These are phyloP conservation scores for Sebastes schlegelii DNA, from an alignment of 2,113 vertebrate species.

Conservation along the genomic window DNA sequence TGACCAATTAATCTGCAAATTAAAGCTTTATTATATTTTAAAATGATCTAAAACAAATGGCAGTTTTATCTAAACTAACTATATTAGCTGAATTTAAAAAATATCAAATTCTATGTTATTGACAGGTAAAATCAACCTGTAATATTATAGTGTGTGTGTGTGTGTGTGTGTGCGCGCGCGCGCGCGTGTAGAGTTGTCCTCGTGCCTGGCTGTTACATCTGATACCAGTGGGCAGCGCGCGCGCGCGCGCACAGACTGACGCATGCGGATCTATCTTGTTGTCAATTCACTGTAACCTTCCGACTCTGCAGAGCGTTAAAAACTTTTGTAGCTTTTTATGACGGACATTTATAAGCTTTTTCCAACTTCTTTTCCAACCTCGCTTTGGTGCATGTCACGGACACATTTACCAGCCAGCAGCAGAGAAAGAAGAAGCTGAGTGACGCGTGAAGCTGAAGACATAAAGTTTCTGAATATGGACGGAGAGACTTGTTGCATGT, in stretches of 20 bases:
- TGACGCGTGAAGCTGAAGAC: background rate
- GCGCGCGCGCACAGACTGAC: background rate
- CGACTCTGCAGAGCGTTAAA: background rate
- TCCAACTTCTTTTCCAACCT: too few relatives aligned
- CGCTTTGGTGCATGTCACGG: background rate
- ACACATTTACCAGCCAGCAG: background rate
- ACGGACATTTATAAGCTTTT: background rate
- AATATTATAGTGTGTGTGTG: too few relatives aligned
- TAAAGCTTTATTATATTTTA: background rate
- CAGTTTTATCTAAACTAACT: background rate
- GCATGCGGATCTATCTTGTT: slow-evolving; percentile 28
- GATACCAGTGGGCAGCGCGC: slow-evolving; percentile 39
- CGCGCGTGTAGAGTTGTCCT: slow-evolving; percentile 10
- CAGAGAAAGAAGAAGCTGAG: background rate
- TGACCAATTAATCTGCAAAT: background rate
- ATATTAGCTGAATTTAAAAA: background rate
- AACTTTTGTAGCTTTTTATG: slow-evolving; percentile 4
- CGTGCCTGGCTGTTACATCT: slow-evolving; percentile 40
- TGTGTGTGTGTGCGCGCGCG: too few relatives aligned
- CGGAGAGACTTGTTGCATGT: slow-evolving; percentile 65
- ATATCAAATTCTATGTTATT: background rate
- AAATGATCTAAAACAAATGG: background rate
- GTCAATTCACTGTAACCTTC: slow-evolving; percentile 43
- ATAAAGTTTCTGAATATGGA: slow-evolving; percentile 2
- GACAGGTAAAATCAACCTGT: background rate